phyloP scores from a whole-genome alignment of 2,113 vertebrate species.

The Syrrhaptes paradoxus region DNA sequence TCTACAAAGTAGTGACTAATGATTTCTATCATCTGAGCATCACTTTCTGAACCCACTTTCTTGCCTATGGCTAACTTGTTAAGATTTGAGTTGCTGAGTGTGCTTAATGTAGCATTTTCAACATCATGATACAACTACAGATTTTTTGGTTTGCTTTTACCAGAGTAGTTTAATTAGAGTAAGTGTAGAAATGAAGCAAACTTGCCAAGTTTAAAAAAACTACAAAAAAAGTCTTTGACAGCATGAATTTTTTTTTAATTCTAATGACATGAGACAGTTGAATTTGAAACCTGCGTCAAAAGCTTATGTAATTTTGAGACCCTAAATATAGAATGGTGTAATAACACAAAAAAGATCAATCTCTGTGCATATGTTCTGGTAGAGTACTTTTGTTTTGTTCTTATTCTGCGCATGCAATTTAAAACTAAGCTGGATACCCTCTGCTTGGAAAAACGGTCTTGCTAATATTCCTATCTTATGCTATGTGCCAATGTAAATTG shows the following conservation, averaged over 20 bases:
- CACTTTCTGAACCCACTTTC: neutral
- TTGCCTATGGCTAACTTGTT: neutral
- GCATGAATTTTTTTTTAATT: neutral
- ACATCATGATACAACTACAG: neutral
- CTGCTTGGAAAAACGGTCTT: conserved; percentile 4
- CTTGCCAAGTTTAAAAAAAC: neutral
- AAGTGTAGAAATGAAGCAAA: neutral
- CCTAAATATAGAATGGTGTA: conserved; percentile 29
- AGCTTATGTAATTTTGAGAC: conserved; percentile 10
- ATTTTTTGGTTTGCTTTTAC: neutral
- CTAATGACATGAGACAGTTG: neutral
- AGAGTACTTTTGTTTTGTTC: conserved; percentile 36
- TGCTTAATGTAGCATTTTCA: neutral
- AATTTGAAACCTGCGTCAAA: conserved; percentile 10
- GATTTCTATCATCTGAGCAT: neutral
- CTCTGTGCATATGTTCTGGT: neutral
- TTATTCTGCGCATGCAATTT: neutral
- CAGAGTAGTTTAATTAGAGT: neutral
- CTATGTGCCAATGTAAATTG: conserved; percentile 5
- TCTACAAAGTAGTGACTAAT: neutral
- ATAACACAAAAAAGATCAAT: conserved; percentile 18
- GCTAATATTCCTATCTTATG: conserved; percentile 2
- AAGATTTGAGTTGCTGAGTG: neutral
- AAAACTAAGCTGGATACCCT: conserved; percentile 9
- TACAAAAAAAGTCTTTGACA: neutral